Percentiles rank a stretch among this genome's conserved stretches.
These are phyloP conservation scores for Ondatra zibethicus DNA, from an alignment of 2,113 vertebrate species.

Conservation along the genomic window DNA sequence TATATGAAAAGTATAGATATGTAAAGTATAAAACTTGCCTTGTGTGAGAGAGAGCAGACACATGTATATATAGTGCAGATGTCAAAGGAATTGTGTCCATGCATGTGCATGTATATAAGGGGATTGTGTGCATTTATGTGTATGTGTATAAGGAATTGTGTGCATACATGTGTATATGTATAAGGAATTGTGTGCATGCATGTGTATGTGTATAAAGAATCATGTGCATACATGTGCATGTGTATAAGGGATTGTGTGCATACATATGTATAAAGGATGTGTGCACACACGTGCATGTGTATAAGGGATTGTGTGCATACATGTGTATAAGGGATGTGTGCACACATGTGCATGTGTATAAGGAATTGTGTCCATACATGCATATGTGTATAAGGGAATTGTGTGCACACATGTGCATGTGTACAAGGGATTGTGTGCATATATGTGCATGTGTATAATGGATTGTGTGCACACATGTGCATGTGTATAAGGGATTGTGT, in stretches of 20 bases:
- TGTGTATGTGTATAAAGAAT: too few relatives aligned
- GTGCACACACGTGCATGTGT: background rate
- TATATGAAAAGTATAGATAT: background rate
- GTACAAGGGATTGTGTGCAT: background rate
- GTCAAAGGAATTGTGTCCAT: too few relatives aligned
- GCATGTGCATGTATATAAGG: too few relatives aligned
- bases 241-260: background rate
- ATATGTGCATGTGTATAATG: background rate
- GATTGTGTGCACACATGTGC: background rate
- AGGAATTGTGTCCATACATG: background rate
- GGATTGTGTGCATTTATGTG: too few relatives aligned
- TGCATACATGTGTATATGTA: too few relatives aligned
- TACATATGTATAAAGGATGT: too few relatives aligned
- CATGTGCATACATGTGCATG: background rate
- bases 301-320: too few relatives aligned
- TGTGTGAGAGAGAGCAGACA: background rate
- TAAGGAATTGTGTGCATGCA: too few relatives aligned
- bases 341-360: background rate
- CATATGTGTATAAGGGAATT: too few relatives aligned
- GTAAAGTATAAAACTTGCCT: background rate
- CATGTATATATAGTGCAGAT: too few relatives aligned
- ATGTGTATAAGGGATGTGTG: background rate
- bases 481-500: background rate
- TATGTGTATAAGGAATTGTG: too few relatives aligned
- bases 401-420: background rate